Base-by-base conservation (phyloP, 2,113 vertebrate genomes). In the Periophthalmodon schlosseri region DNA sequence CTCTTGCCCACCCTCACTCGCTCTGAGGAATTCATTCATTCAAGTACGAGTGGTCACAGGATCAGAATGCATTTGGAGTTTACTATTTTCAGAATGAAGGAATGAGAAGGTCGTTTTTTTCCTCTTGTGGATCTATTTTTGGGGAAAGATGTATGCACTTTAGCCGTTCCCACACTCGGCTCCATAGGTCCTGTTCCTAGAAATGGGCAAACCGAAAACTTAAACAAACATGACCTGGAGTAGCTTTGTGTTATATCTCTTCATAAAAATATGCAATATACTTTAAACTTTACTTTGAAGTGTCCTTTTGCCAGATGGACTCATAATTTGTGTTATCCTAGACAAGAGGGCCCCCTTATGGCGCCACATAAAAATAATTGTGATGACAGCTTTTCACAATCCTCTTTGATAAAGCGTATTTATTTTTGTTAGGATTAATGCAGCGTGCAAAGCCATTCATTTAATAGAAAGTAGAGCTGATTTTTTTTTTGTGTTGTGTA, bases 41-140 rank as follows among this genome's bases (percentile, higher is more conserved):
- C 87, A 93, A 89, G 87, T 77, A 86, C 82, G 39, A 44, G 39
- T 80, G 80, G 70, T 91, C 85, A 86, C 78, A 86, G 81, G 78
- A 87, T 82, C 69, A 63, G 78, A 64, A 88, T 86, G 81, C 81
- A 79, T 86, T 81, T 88, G 83, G 76, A 61, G 73, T 89, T 89
- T 80, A 87, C 87, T 92, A 90, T 92, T 93, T 92, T 91, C 81
- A 91, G 91, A 91, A 89, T 87, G 75, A 83, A 87, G 92, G 89
- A 93, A 91, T 85, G 85, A 88, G 84, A 84, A 56, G 78, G 83
- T 82, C 82, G 86, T 74, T 39, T 89, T 82, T 80, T 80, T 81
- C 70, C 5, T 52, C 18, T 56, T 76, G 64, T 77, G 68, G 58
- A 82, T 89, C 85, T 93, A 90, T 93, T 92, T 92, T 44, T 81